phyloP scores from a whole-genome alignment of 2,797 vertebrate species.

The Antennarius maculatus region DNA sequence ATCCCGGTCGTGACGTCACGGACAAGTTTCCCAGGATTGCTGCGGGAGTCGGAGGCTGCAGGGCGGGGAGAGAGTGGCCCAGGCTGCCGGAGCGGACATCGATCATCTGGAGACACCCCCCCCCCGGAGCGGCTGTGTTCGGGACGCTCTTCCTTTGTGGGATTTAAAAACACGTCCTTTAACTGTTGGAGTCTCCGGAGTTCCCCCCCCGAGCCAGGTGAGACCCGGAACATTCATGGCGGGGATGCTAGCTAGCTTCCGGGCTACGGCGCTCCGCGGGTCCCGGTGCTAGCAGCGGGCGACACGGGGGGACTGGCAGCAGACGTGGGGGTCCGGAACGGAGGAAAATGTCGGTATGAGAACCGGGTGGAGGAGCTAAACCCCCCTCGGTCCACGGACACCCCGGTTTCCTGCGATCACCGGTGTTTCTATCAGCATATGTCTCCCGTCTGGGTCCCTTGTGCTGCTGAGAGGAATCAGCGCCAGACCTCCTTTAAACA shows the following conservation, averaged over 20 bases:
- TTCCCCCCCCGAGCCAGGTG: conserved; percentile 49
- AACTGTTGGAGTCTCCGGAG: conserved; percentile 18
- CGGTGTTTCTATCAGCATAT: neutral
- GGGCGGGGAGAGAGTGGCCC: conserved; percentile 61
- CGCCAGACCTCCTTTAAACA: conserved; percentile 21
- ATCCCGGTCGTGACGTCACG: conserved; percentile 73
- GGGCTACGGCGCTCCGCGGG: conserved; percentile 13
- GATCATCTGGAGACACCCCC: conserved; percentile 23
- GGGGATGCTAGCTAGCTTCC: conserved; percentile 50
- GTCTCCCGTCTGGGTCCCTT: conserved; percentile 3
- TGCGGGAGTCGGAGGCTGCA: conserved; percentile 71
- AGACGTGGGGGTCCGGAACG: neutral
- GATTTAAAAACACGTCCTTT: neutral
- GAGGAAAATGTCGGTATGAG: conserved; percentile 2
- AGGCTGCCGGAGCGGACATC: conserved; percentile 50
- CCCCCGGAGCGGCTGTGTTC: conserved; percentile 22
- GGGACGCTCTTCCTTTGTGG: conserved; percentile 10
- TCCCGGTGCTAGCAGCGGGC: conserved; percentile 29
- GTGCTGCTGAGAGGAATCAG: conserved; percentile 14
- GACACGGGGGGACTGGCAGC: conserved; percentile 19
- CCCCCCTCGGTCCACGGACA: too few species aligned
- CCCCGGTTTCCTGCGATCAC: neutral
- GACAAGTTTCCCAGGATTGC: conserved; percentile 71
- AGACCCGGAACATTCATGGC: conserved; percentile 11
- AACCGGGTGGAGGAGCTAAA: too few species aligned